These are phyloP conservation scores for Zoanthus sansibaricus DNA, from an alignment of 92 coral and sea anemone species.

Conservation along the genomic window DNA sequence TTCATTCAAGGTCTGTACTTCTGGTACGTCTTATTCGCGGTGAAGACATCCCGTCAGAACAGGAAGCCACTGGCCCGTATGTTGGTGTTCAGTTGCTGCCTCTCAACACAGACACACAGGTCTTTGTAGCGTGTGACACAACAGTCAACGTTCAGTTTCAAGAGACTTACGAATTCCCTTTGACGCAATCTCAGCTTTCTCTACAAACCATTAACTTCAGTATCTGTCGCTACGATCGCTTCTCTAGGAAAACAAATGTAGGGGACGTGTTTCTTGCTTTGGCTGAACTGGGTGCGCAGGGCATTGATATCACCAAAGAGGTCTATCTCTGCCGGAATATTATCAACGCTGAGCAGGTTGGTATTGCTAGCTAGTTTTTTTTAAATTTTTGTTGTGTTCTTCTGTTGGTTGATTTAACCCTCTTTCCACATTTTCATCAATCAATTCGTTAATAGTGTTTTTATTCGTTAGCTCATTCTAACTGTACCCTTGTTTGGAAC, in stretches of 20 bases:
- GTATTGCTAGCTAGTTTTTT: not conserved
- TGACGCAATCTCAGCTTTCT: constrained; percentile 81
- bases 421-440: too few relatives aligned
- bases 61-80: constrained; percentile 84
- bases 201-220: constrained; percentile 93
- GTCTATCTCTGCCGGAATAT: constrained; percentile 87
- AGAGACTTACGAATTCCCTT: constrained; percentile 72
- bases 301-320: constrained; percentile 89
- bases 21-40: constrained; percentile 91
- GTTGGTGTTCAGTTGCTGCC: constrained; percentile 92
- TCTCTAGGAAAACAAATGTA: constrained; percentile 75
- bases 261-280: constrained; percentile 96
- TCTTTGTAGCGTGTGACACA: constrained; percentile 76
- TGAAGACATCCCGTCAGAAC: constrained; percentile 93
- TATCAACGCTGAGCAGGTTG: constrained; percentile 87
- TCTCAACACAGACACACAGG: constrained; percentile 68
- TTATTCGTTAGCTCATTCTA: too few relatives aligned
- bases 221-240: constrained; percentile 95
- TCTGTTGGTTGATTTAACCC: too few relatives aligned
- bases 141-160: constrained; percentile 86
- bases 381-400: not conserved
- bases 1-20: constrained; percentile 69
- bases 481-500: too few relatives aligned
- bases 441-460: too few relatives aligned
- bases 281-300: constrained; percentile 97